Percentiles rank a stretch among this genome's conserved stretches.
Evolutionary conservation across 2,797 vertebrate species (phyloP).

Genomic region (Babyrousa celebensis): DNA sequence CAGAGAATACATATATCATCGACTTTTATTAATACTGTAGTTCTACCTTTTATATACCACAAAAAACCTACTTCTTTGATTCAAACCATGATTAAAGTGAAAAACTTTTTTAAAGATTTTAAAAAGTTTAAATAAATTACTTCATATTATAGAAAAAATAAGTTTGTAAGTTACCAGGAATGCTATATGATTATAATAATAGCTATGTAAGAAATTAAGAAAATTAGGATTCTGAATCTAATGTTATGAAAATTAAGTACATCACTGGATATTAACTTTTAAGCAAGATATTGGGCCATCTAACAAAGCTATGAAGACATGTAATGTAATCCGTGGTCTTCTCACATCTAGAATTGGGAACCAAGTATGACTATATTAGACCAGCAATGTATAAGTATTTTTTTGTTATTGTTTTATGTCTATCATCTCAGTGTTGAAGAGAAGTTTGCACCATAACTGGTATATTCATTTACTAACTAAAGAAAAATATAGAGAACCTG

Average conservation of each 20-base stretch:
- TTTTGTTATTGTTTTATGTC: background rate
- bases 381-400: background rate
- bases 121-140: background rate
- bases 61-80: background rate
- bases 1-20: background rate
- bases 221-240: background rate
- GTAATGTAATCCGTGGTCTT: background rate
- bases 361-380: background rate
- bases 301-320: background rate
- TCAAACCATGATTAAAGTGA: background rate
- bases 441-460: background rate
- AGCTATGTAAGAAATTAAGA: background rate
- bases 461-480: background rate
- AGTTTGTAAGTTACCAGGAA: background rate
- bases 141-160: background rate
- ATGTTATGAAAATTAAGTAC: background rate
- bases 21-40: background rate
- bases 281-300: background rate
- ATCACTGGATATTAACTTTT: background rate
- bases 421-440: background rate
- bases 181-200: background rate
- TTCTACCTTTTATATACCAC: background rate
- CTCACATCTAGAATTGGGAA: background rate
- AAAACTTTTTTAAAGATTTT: background rate
- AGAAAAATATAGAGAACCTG: background rate